Evolutionary conservation across 2,888 invertebrate species (phyloP), one percentile per base, ranked within the genome.

Genomic region (Drosophila formosana): DNA sequence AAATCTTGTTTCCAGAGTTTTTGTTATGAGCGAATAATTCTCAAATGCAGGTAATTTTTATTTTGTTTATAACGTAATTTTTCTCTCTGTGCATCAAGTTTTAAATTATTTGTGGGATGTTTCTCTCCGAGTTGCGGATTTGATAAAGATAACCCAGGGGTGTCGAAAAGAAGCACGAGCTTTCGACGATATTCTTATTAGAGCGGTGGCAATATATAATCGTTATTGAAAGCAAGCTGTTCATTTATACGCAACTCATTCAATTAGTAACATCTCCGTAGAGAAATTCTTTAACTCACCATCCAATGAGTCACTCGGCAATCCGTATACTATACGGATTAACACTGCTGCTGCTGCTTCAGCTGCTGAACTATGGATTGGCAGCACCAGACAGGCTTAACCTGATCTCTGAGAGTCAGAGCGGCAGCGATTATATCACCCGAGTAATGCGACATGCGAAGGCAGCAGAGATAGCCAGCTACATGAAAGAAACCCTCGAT

Each of bases 401-500:
- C 11, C 58, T 28, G 13, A 61, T 65, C 46, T 49, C 58, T 18
- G 8, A n/a, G 3, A 65, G 57, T 28, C 43, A 56, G 0, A n/a
- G 25, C 46, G 32, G 41, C 0, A 0, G 28, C 0, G 28, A 25
- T 3, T 63, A 58, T n/a, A 71, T 72, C 3, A 62, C 80, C 7
- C 52, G 6, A 4, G 43, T 66, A 11, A 71, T 85, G 61, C 87
- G 85, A 0, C 46, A 71, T 0, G 70, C 91, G 0, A 89, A 91
- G 37, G 86, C 89, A 1, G 76, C 76, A 1, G 88, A 89, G 32
- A 85, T 92, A 13, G 43, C 60, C 3, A 86, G 77, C 52, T 91
- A 84, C 37, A 89, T 91, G 81, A 72, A 92, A 53, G 71, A 73
- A 8, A 65, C 43, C 2, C 65, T 76, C 0, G 82, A 92, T 77